A percentile compares a stretch with the other conserved stretches of the same genome.
phyloP scores from a whole-genome alignment of 2,113 vertebrate genomes.

The Oxygymnocypris stewartii region DNA sequence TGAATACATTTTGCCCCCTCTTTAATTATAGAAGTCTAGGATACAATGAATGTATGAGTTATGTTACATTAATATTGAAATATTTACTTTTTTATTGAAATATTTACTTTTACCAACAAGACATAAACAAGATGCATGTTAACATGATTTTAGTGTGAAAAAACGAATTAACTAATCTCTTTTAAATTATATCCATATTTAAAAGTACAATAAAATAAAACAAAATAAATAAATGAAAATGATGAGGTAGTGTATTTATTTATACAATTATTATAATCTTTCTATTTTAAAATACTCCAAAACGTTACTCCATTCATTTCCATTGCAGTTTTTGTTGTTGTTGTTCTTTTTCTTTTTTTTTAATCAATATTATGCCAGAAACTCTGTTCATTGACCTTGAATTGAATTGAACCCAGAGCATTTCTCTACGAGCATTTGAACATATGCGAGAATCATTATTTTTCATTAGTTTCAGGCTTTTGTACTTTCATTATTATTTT shows the following conservation, averaged over 20 bases:
- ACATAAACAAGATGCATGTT: neutral
- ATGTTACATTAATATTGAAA: neutral
- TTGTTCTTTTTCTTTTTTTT: neutral
- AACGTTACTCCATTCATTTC: neutral
- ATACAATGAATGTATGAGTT: neutral
- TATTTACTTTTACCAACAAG: neutral
- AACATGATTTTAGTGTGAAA: neutral
- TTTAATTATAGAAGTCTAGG: neutral
- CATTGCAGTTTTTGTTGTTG: neutral
- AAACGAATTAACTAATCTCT: neutral
- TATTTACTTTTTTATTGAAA: neutral
- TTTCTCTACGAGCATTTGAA: neutral
- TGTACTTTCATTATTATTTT: neutral
- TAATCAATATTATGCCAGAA: neutral
- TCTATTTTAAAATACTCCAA: neutral
- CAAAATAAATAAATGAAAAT: neutral
- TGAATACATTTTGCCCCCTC: too few relatives aligned
- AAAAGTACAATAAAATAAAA: neutral
- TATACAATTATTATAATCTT: neutral
- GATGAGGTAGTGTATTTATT: neutral
- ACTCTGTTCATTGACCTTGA: neutral
- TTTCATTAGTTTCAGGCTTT: neutral
- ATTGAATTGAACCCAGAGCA: neutral
- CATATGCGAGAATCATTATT: neutral
- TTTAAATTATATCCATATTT: neutral